Evolutionary conservation across 2,888 invertebrate species (phyloP).

Genomic region (Drosophila mimica): DNA sequence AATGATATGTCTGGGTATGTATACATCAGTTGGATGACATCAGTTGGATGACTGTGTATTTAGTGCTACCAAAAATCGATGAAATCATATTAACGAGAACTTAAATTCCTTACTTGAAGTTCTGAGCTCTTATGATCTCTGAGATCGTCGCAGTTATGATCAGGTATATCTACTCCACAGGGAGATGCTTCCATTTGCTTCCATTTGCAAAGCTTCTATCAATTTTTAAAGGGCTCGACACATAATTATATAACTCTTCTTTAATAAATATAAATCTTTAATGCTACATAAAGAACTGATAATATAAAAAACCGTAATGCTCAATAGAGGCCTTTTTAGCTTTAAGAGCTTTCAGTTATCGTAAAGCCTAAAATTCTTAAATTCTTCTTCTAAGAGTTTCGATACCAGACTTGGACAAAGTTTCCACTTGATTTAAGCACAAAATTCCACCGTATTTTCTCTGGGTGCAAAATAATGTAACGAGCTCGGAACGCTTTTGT

Average conservation of each 20-base stretch:
- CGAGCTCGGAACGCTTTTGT: conserved; percentile 61
- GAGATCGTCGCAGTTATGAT: background rate
- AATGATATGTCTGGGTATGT: background rate
- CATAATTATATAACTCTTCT: background rate
- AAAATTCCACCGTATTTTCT: background rate
- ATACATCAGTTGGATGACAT: background rate
- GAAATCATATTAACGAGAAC: background rate
- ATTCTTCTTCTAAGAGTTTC: background rate
- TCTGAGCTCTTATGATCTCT: background rate
- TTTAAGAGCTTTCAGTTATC: background rate
- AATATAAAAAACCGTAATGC: background rate
- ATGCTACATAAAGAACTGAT: conserved; percentile 1
- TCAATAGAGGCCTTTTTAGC: background rate
- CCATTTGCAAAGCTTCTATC: background rate
- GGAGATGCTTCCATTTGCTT: background rate
- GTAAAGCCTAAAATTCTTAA: background rate
- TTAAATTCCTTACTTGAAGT: background rate
- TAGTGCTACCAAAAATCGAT: background rate
- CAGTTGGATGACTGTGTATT: background rate
- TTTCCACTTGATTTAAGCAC: background rate
- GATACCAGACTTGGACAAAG: background rate
- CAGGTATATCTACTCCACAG: background rate
- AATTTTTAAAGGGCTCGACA: background rate
- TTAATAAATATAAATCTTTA: background rate
- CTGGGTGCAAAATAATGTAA: conserved; percentile 25